Evolutionary conservation across 2,113 vertebrate species (phyloP).

Genomic region (Campylomormyrus numenius): DNA sequence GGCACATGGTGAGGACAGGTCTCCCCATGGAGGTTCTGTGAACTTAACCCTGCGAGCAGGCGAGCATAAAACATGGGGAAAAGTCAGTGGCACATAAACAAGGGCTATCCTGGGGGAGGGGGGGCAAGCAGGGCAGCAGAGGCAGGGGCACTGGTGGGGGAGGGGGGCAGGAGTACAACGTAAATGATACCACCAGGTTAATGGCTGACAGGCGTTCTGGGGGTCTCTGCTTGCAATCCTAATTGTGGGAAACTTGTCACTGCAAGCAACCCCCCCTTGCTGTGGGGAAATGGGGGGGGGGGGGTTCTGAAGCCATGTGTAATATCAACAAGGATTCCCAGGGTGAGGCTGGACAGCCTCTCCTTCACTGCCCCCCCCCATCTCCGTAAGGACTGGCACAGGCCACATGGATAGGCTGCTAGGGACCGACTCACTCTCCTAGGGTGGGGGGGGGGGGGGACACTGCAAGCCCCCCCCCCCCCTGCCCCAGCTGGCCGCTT

Average conservation of each 20-base stretch:
- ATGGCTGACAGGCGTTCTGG: neutral
- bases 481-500: neutral
- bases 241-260: neutral
- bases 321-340: neutral
- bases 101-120: neutral
- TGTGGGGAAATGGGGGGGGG: neutral
- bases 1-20: neutral
- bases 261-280: neutral
- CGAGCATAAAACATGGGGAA: neutral
- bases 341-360: neutral
- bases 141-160: too few relatives aligned
- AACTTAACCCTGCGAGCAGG: neutral
- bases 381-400: neutral
- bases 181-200: neutral
- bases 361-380: neutral
- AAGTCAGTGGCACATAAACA: neutral
- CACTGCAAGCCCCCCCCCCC: too few relatives aligned
- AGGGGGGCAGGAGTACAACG: neutral
- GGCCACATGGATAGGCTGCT: neutral
- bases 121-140: too few relatives aligned
- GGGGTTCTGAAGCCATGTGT: neutral
- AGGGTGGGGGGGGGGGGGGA: neutral
- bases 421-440: neutral
- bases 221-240: neutral
- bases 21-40: neutral